Evolutionary conservation across 2,888 invertebrate species (phyloP).

Genomic region (Erannis defoliaria): DNA sequence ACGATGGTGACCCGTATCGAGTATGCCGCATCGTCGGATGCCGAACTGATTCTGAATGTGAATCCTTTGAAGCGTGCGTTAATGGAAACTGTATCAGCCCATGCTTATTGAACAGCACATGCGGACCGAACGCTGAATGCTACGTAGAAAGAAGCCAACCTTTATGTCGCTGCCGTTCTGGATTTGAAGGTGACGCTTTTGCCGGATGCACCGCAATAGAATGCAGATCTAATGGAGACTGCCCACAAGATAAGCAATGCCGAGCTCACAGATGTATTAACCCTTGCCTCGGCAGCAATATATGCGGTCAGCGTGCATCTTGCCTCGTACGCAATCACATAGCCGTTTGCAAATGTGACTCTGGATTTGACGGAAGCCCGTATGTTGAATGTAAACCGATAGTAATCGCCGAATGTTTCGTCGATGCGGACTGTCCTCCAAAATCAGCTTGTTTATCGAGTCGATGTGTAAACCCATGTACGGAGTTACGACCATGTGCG

Average conservation of each 20-base stretch:
- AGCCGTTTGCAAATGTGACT: conserved; percentile 94
- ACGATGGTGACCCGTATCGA: conserved; percentile 94
- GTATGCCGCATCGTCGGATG: conserved; percentile 94
- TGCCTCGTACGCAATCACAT: conserved; percentile 94
- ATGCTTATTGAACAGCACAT: conserved; percentile 92
- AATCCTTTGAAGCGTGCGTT: conserved; percentile 93
- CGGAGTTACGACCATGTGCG: conserved; percentile 91
- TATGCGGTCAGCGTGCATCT: conserved; percentile 92
- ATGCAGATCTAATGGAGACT: conserved; percentile 95
- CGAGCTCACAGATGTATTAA: conserved; percentile 94
- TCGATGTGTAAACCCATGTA: conserved; percentile 94
- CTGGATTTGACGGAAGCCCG: conserved; percentile 92
- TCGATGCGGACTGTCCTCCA: conserved; percentile 93
- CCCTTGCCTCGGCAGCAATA: conserved; percentile 92
- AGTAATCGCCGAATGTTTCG: conserved; percentile 91
- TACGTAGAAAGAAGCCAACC: conserved; percentile 90
- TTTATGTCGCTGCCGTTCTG: conserved; percentile 92
- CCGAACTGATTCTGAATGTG: conserved; percentile 93
- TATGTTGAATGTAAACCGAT: conserved; percentile 93
- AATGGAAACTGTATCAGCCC: conserved; percentile 95
- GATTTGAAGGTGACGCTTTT: conserved; percentile 93
- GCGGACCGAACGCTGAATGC: conserved; percentile 94
- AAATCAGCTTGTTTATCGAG: conserved; percentile 93
- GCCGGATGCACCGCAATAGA: conserved; percentile 92
- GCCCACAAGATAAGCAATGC: conserved; percentile 94